These are phyloP conservation scores for Spodoptera littoralis DNA, from an alignment of 2,888 invertebrate species.

Conservation along the genomic window DNA sequence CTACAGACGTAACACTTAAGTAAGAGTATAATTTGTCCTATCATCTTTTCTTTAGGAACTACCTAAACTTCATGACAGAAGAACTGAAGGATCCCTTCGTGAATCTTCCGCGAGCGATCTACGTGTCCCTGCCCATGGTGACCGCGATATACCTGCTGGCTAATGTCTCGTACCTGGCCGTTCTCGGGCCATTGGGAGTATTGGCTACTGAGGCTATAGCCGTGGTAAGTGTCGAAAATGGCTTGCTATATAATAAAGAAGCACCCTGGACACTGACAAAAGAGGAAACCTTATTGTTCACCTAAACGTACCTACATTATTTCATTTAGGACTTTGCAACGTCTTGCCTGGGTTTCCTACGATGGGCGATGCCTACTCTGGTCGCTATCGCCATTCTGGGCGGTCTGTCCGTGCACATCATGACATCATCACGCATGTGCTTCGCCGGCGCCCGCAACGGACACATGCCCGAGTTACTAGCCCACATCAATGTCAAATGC, in stretches of 20 bases:
- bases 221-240: conserved; percentile 90
- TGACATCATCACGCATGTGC: conserved; percentile 97
- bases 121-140: conserved; percentile 96
- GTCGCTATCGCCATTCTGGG: conserved; percentile 98
- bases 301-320: background rate
- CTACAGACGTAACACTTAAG: too few species aligned
- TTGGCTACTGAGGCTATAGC: conserved; percentile 97
- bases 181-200: conserved; percentile 94
- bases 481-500: conserved; percentile 93
- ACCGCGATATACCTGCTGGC: conserved; percentile 96
- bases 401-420: conserved; percentile 97
- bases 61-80: conserved; percentile 97
- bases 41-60: conserved; percentile 90
- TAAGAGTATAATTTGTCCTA: too few species aligned
- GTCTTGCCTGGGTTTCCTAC: conserved; percentile 91
- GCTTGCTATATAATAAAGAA: background rate
- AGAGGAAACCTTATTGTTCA: too few species aligned
- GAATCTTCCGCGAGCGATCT: conserved; percentile 97
- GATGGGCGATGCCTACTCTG: conserved; percentile 96
- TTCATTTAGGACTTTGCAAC: conserved; percentile 93
- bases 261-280: too few species aligned
- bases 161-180: conserved; percentile 96
- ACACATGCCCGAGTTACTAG: conserved; percentile 94
- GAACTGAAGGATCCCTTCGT: conserved; percentile 95
- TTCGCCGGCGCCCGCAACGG: conserved; percentile 97